A percentile compares a stretch with the other conserved stretches of the same genome.
These are phyloP conservation scores for Camponotus vicinus DNA, from an alignment of 1,140 invertebrate species.

Conservation along the genomic window DNA sequence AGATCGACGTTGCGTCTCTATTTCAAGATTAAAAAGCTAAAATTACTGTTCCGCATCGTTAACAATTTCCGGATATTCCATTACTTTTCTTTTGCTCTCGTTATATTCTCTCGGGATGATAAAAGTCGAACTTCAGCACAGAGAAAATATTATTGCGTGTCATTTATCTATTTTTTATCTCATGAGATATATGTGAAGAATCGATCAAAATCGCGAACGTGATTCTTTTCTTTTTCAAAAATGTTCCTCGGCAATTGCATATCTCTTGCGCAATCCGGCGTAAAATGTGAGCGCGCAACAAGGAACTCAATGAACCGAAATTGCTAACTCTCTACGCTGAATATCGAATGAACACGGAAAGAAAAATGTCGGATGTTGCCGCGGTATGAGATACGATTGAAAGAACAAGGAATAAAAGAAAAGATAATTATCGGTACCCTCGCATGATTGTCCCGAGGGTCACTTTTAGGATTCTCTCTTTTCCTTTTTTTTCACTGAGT, in stretches of 20 bases:
- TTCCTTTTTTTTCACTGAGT: constrained; percentile 3
- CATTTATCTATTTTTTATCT: not conserved
- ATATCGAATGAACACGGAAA: constrained; percentile 37
- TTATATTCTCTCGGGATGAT: not conserved
- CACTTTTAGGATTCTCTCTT: constrained; percentile 4
- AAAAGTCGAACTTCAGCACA: not conserved
- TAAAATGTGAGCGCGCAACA: constrained; percentile 32
- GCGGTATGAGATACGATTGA: constrained; percentile 9
- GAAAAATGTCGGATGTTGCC: constrained; percentile 34
- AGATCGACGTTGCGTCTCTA: constrained; percentile 31
- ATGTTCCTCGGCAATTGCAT: not conserved
- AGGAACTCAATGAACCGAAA: constrained; percentile 35
- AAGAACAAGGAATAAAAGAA: constrained; percentile 16
- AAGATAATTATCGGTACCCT: constrained; percentile 52
- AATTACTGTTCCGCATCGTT: constrained; percentile 31
- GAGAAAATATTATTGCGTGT: not conserved
- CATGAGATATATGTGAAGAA: not conserved
- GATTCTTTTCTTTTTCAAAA: not conserved
- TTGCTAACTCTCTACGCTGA: constrained; percentile 17
- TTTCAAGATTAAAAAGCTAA: constrained; percentile 44
- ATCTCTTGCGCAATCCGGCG: not conserved
- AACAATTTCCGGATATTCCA: constrained; percentile 16
- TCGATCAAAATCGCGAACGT: not conserved
- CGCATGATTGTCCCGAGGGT: constrained; percentile 27
- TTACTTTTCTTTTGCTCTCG: constrained; percentile 37